Evolutionary conservation across 2,113 vertebrate genomes (phyloP), one percentile per base, ranked within the genome.

Genomic region (Trachemys scripta): DNA sequence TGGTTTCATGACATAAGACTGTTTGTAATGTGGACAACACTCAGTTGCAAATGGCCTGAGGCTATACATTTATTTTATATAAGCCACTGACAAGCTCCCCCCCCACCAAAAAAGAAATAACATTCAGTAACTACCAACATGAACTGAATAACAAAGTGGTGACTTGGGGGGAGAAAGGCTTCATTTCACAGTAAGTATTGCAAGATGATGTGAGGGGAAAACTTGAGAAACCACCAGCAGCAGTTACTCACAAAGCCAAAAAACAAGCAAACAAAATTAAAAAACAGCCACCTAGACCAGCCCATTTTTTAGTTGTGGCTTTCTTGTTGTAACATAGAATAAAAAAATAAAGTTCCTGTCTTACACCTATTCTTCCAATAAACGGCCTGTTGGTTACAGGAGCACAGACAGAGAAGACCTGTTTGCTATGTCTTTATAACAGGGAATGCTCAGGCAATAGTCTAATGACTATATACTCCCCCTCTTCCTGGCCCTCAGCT

Each of bases 1-100:
- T 49, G 24, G 3, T 95, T 94, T 94, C 91, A 92, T 42, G 29
- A 53, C 51, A 51, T 95, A 84, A 62, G 80, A 72, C 24, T 16
- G 59, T 0, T 72, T 85, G 88, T 22, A 80, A 87, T 42, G 42
- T 49, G 45, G 51, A 86, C 53, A 62, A 22, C 35, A 92, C 84
- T 89, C 69, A 91, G 76, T 42, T 92, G 22, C 80, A 97, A 95
- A 92, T 84, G 47, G 12, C 59, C 87, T 69, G 59, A 93, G 78
- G 80, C n/a, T 80, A 65, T 13, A 88, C 17, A 14, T 76, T 87
- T 89, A 7, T 35, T 81, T 94, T 51, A 84, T 3, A 38, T 31
- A 76, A 90, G 35, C 59, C 84, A 19, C 78, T 76, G 50, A 72
- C 82, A 94, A 80, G 38, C 11, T 59, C 10, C 10, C 25, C 25